Percentiles rank a stretch among this genome's conserved stretches.
Evolutionary conservation across 2,113 vertebrate genomes (phyloP).

Genomic region (Eretmochelys imbricata): DNA sequence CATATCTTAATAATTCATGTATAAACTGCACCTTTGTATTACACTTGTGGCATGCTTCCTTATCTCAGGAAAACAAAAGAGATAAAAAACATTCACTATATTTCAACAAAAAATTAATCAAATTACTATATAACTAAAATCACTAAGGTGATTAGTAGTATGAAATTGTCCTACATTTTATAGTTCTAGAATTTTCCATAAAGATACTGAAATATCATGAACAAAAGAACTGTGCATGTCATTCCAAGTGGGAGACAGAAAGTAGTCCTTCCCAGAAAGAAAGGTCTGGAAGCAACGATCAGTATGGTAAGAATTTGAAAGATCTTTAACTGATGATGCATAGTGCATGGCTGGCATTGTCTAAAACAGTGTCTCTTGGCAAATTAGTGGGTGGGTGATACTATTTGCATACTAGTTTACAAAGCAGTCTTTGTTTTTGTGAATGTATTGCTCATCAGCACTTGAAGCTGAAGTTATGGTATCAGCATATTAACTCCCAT

Average conservation of each 20-base stretch:
- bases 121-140: background rate
- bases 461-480: background rate
- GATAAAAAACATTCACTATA: background rate
- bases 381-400: conserved; percentile 2
- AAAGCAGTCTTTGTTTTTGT: conserved; percentile 5
- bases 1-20: background rate
- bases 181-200: background rate
- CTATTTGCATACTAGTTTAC: conserved; percentile 38
- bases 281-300: accelerated
- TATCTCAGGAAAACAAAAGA: background rate
- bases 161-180: background rate
- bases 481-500: conserved; percentile 10
- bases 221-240: background rate
- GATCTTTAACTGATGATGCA: background rate
- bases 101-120: background rate
- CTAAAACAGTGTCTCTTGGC: background rate
- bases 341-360: background rate
- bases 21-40: background rate
- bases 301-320: background rate
- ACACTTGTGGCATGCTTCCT: background rate
- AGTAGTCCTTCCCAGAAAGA: background rate
- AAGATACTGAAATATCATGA: background rate
- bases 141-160: background rate
- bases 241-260: background rate
- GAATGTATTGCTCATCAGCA: conserved; percentile 24